Base-by-base conservation (phyloP, 37 sponge, comb jelly and placozoan genomes). In the Bolinopsis microptera region DNA sequence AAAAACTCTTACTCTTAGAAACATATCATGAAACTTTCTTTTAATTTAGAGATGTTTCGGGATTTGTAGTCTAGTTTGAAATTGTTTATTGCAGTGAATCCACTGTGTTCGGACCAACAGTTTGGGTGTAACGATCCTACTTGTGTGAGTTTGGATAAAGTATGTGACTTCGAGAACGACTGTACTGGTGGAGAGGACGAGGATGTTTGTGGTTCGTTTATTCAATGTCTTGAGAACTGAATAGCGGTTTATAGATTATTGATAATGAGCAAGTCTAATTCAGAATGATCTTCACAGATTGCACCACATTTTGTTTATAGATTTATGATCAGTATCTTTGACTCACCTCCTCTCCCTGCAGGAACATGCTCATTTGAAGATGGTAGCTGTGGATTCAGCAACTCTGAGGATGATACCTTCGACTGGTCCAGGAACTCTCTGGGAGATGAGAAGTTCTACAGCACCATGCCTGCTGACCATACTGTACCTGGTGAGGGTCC, bases 151-250 rank as follows among this genome's bases (percentile, higher is more conserved):
- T 1, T 77, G 80, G 80, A 77, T 27, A 39, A 86, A 27, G 90
- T 86, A 22, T 86, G 90, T 39, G 90, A 86, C 90, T 86, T 86
- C 39, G 90, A 86, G 90, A 86, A 86, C 48, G 90, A 86, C 90
- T 86, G 90, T 38, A 41, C 61, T 16, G 26, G 22, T 5, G 90
- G 90, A 86, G 90, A 86, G 61, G 90, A 86, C 61, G 90, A 86
- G 61, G 90, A 86, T 3, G 41, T 41, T 48, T 86, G 90, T 86
- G 90, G 90, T 41, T 25, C 28, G 80, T 77, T 13, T 22, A 67
- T 13, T 67, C 68, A 22, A 18, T 67, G 68, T n/a, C n/a, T n/a
- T n/a, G n/a, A n/a, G n/a, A n/a, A n/a, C n/a, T n/a, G n/a, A n/a
- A n/a, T n/a, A n/a, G n/a, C n/a, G n/a, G n/a, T n/a, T n/a, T n/a